A percentile compares a stretch with the other conserved stretches of the same genome.
These are phyloP conservation scores for Heteromormyrus szaboi DNA, from an alignment of 2,797 vertebrate species.

Conservation along the genomic window DNA sequence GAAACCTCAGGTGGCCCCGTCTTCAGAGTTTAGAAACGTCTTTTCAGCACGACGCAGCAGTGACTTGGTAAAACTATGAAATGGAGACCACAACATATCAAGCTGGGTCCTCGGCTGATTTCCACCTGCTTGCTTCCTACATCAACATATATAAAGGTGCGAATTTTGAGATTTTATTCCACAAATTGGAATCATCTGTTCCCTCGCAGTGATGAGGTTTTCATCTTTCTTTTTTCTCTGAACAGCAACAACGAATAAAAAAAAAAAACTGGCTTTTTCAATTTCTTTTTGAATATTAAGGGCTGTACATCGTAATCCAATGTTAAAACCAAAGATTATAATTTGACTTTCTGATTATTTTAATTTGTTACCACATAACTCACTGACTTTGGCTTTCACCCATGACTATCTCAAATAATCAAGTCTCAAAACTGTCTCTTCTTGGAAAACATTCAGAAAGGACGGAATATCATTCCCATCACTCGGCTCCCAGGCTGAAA, in stretches of 20 bases:
- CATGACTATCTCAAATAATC: background rate
- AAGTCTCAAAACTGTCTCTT: background rate
- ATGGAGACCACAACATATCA: background rate
- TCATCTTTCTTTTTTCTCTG: background rate
- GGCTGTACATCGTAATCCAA: background rate
- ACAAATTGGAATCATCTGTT: background rate
- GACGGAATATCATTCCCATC: background rate
- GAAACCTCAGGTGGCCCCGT: background rate
- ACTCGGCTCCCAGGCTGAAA: background rate
- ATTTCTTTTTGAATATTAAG: background rate
- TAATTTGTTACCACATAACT: background rate
- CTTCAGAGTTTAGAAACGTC: background rate
- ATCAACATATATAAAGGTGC: background rate
- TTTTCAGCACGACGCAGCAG: background rate
- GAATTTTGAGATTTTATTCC: background rate
- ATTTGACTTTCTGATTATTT: background rate
- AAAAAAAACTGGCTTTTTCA: background rate
- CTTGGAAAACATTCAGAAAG: background rate
- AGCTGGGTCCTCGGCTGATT: background rate
- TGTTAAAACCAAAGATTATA: background rate
- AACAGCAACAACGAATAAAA: background rate
- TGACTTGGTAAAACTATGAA: background rate
- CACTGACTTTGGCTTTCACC: background rate
- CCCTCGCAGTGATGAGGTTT: background rate
- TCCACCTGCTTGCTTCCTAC: background rate